phyloP scores from a whole-genome alignment of 2,888 invertebrate species.

The Phengaris alcon region DNA sequence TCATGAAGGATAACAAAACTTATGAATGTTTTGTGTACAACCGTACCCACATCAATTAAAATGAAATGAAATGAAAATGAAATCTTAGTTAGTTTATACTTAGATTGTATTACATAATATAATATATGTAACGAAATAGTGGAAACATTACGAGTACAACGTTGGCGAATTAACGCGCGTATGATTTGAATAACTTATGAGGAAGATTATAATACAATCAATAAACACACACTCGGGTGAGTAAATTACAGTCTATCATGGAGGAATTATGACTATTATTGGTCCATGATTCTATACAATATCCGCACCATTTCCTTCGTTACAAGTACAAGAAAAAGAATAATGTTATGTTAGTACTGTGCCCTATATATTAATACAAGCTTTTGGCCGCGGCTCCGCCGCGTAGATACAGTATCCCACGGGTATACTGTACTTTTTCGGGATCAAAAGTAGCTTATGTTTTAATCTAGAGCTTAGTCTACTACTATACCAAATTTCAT shows the following conservation, averaged over 20 bases:
- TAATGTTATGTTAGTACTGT: no score
- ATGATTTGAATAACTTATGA: constrained; percentile 16
- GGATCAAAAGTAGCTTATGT: no score
- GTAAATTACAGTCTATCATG: background rate
- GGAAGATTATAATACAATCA: constrained; percentile 12
- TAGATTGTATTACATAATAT: background rate
- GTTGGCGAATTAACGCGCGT: background rate
- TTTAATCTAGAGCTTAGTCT: no score
- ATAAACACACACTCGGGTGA: background rate
- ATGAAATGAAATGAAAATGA: no score
- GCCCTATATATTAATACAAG: no score
- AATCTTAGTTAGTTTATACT: background rate
- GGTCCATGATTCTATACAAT: background rate
- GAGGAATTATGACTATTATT: no score
- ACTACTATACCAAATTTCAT: no score
- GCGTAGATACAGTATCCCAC: no score
- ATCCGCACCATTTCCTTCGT: background rate
- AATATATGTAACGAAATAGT: background rate
- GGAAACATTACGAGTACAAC: background rate
- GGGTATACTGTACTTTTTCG: no score
- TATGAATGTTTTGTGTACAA: no score
- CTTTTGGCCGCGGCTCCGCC: no score
- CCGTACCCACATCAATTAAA: background rate
- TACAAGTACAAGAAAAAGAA: no score
- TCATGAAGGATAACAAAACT: background rate